phyloP scores from a whole-genome alignment of 1,140 invertebrate genomes.

The Ostrea edulis region DNA sequence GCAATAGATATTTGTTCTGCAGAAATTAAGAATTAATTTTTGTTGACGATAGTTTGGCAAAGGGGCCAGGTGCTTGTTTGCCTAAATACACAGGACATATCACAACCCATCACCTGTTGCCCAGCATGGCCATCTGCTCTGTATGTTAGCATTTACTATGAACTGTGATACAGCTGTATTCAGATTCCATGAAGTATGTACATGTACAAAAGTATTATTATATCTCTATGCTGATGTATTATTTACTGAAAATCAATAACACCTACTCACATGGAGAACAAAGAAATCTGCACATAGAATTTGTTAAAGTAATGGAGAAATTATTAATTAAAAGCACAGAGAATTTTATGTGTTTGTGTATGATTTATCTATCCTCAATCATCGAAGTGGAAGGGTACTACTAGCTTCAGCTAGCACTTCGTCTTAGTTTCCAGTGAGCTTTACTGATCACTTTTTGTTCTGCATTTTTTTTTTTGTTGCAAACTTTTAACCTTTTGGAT shows the following conservation, averaged over 20 bases:
- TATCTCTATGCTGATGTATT: neutral
- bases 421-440: too few species aligned
- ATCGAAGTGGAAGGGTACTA: too few species aligned
- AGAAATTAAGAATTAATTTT: neutral
- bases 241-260: neutral
- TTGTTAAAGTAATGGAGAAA: neutral
- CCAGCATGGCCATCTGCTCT: neutral
- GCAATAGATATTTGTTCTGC: neutral
- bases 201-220: neutral
- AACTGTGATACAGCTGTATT: neutral
- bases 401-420: too few species aligned
- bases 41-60: neutral
- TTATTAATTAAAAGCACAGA: constrained; percentile 22
- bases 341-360: neutral
- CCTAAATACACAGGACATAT: too few species aligned
- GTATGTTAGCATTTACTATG: neutral
- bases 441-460: too few species aligned
- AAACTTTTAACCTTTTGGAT: too few species aligned
- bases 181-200: neutral
- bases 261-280: neutral
- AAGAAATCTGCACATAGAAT: neutral
- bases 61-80: too few species aligned
- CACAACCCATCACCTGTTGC: too few species aligned
- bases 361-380: neutral
- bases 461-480: too few species aligned